phyloP scores from a whole-genome alignment of 1,140 invertebrate genomes.

The Drosophila sulfurigaster region DNA sequence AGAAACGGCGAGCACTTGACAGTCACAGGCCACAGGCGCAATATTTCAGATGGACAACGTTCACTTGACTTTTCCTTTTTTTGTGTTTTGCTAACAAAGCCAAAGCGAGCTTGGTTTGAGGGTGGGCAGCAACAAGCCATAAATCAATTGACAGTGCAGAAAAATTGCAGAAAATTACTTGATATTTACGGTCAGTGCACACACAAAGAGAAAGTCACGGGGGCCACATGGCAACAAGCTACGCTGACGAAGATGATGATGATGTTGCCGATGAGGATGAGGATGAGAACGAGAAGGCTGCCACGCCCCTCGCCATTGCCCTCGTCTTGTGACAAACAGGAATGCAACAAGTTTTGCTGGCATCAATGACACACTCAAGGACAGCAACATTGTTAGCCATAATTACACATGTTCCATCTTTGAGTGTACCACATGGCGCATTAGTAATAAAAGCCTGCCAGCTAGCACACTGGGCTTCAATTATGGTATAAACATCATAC shows the following conservation, averaged over 20 bases:
- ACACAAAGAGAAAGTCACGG: conserved; percentile 52
- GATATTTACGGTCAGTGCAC: conserved; percentile 77
- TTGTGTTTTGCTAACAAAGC: conserved; percentile 67
- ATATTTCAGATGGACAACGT: conserved; percentile 55
- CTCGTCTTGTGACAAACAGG: conserved; percentile 1
- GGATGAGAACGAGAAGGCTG: background rate
- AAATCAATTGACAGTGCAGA: conserved; percentile 78
- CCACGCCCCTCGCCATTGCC: conserved; percentile 3
- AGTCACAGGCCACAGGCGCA: conserved; percentile 55
- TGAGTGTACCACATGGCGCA: conserved; percentile 72
- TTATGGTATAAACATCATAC: too few relatives aligned
- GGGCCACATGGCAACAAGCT: conserved; percentile 15
- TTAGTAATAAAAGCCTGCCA: conserved; percentile 65
- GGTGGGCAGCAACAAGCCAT: conserved; percentile 61
- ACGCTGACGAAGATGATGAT: background rate
- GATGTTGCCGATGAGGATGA: background rate
- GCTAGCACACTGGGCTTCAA: conserved; percentile 26
- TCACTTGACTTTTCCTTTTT: conserved; percentile 62
- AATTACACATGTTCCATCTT: conserved; percentile 75
- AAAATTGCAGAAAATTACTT: conserved; percentile 82
- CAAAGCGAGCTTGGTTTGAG: background rate
- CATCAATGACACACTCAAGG: conserved; percentile 72
- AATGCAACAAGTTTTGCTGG: conserved; percentile 70
- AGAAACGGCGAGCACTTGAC: conserved; percentile 56
- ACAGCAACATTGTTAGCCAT: conserved; percentile 69